Evolutionary conservation across 1,140 invertebrate genomes (phyloP), one percentile per base, ranked within the genome.

Genomic region (Zophobas morio): DNA sequence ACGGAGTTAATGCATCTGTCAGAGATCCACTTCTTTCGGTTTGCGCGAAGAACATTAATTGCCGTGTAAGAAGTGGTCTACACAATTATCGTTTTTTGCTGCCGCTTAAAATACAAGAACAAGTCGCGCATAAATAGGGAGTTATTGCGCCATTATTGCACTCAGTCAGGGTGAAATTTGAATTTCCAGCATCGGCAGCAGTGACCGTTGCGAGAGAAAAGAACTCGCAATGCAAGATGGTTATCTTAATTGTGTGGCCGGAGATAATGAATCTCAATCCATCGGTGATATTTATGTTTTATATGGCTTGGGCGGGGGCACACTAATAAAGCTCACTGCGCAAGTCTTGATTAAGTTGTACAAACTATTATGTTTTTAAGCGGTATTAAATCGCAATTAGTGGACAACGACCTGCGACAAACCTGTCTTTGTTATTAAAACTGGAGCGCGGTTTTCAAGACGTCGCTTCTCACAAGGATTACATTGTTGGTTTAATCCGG

Each of bases 1-100:
- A 66, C 56, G 56, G 66, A 77, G 76, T 73, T 80, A 78, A 78
- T 80, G 79, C 73, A 80, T 78, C 79, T 80, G 79, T 80, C 76
- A 80, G 76, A 76, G 75, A 71, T 73, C 54, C 54, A 47, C 53
- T 49, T 63, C 56, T 74, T 73, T 73, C 57, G 40, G 53, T 66
- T 78, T 76, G 70, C 66, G 75, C 60, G 60, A 66, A 76, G 75
- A 57, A 56, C 75, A 76, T 76, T 76, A 76, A 76, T 76, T 76
- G 75, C 75, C 70, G 60, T 66, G 39, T 63, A 63, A 63, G 57
- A 63, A 63, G 57, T 33, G 60, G 37, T 66, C 60, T 66, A 66
- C 60, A 66, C 60, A 66, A 66, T 66, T 66, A 66, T 66, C 60
- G 40, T 66, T 66, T 66, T 66, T 66, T 66, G 57, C n/a, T 42